phyloP scores from a whole-genome alignment of 2,797 vertebrate species.

The Peromyscus eremicus region DNA sequence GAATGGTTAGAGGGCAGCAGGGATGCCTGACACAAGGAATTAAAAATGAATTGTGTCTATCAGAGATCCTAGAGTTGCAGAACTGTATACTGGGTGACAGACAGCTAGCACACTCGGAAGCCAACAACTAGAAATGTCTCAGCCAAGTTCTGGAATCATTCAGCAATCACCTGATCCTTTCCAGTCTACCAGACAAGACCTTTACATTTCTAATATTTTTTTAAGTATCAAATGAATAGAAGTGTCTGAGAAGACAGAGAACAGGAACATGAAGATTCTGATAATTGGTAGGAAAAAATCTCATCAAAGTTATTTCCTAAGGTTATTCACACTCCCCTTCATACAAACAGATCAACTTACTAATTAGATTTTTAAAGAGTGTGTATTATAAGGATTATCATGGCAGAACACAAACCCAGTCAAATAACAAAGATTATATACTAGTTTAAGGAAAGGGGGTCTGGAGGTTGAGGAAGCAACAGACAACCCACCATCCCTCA shows the following conservation, averaged over 20 bases:
- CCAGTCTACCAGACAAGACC: constrained; percentile 48
- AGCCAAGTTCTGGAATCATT: background rate
- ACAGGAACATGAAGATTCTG: background rate
- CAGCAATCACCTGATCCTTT: constrained; percentile 49
- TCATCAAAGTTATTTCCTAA: background rate
- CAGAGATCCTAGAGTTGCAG: constrained; percentile 61
- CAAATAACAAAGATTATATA: background rate
- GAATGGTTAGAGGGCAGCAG: constrained; percentile 87
- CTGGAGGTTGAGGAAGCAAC: background rate
- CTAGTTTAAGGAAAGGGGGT: background rate
- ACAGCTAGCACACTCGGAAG: constrained; percentile 35
- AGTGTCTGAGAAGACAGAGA: background rate
- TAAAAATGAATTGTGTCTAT: constrained; percentile 86
- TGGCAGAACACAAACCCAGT: background rate
- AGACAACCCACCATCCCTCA: too few relatives aligned
- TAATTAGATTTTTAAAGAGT: background rate
- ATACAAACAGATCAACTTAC: background rate
- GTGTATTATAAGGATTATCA: accelerated
- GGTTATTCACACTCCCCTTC: background rate
- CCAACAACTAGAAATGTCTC: constrained; percentile 40
- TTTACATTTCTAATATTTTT: constrained; percentile 71
- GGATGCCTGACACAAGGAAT: constrained; percentile 92
- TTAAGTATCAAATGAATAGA: constrained; percentile 47
- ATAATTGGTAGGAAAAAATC: background rate
- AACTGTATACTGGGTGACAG: constrained; percentile 54